These are phyloP conservation scores for Macrosiphum euphorbiae DNA, from an alignment of 2,888 invertebrate genomes.

Conservation along the genomic window DNA sequence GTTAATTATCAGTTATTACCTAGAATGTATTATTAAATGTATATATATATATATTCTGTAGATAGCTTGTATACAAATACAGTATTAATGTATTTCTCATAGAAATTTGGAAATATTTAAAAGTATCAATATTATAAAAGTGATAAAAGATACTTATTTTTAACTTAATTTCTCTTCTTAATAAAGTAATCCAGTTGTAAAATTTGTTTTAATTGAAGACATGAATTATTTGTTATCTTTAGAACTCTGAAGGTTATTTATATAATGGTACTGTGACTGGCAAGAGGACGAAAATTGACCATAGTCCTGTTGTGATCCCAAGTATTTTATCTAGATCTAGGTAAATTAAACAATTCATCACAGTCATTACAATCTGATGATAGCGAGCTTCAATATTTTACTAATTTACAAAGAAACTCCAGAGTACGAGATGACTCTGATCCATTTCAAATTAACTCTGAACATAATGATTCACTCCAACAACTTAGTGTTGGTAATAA, in stretches of 20 bases:
- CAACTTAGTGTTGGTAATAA: slow-evolving; percentile 32
- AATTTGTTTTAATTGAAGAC: neutral
- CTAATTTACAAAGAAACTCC: slow-evolving; percentile 52
- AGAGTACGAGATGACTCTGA: slow-evolving; percentile 44
- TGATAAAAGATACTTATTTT: neutral
- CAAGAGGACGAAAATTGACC: slow-evolving; percentile 50
- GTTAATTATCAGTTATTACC: neutral
- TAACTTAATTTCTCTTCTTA: neutral
- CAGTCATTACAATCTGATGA: slow-evolving; percentile 16
- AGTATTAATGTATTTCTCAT: neutral
- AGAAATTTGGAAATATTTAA: neutral
- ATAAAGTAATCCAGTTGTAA: neutral
- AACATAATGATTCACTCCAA: slow-evolving; percentile 51
- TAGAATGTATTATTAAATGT: neutral
- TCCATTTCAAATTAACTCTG: slow-evolving; percentile 37
- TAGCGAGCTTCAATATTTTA: slow-evolving; percentile 45
- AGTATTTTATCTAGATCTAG: slow-evolving; percentile 61
- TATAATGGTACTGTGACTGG: slow-evolving; percentile 9
- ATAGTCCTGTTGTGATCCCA: slow-evolving; percentile 55
- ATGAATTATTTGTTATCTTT: neutral
- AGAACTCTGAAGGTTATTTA: slow-evolving; percentile 56
- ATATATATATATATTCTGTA: neutral
- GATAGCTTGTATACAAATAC: neutral
- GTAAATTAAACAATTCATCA: slow-evolving; percentile 42
- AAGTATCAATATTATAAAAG: neutral